phyloP scores from a whole-genome alignment of 2,888 invertebrate species.

The Sinohyriopsis cumingii region DNA sequence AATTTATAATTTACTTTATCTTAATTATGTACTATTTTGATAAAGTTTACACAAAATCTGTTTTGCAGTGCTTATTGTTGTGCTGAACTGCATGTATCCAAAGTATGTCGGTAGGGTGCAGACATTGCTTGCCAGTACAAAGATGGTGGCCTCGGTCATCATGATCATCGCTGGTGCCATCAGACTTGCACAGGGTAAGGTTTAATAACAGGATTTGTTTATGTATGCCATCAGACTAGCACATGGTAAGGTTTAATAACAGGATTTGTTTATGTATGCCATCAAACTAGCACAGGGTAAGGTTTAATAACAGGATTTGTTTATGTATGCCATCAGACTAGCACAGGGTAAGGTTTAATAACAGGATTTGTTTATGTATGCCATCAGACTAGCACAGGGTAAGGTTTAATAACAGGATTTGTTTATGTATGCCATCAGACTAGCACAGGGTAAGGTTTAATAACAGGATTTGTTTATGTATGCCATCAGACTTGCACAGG shows the following conservation, averaged over 20 bases:
- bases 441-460: slow-evolving; percentile 81
- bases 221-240: slow-evolving; percentile 82
- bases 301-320: slow-evolving; percentile 36
- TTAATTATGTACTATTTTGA: too few species aligned
- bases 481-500: slow-evolving; percentile 88
- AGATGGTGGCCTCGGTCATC: slow-evolving; percentile 90
- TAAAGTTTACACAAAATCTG: neutral
- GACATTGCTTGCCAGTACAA: slow-evolving; percentile 93
- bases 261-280: slow-evolving; percentile 73
- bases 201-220: slow-evolving; percentile 10
- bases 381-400: slow-evolving; percentile 89
- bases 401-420: slow-evolving; percentile 61
- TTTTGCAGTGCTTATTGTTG: slow-evolving; percentile 85
- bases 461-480: slow-evolving; percentile 17
- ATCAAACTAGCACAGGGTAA: slow-evolving; percentile 89
- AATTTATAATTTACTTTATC: too few species aligned
- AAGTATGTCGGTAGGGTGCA: slow-evolving; percentile 95
- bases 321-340: slow-evolving; percentile 87
- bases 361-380: slow-evolving; percentile 61
- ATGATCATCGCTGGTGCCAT: slow-evolving; percentile 91
- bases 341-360: slow-evolving; percentile 80
- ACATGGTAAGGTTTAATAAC: slow-evolving; percentile 78
- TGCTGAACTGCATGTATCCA: slow-evolving; percentile 93
- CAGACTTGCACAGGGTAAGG: slow-evolving; percentile 86
- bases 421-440: slow-evolving; percentile 86